phyloP scores from a whole-genome alignment of 2,113 vertebrate genomes.

The Epinephelus lanceolatus region DNA sequence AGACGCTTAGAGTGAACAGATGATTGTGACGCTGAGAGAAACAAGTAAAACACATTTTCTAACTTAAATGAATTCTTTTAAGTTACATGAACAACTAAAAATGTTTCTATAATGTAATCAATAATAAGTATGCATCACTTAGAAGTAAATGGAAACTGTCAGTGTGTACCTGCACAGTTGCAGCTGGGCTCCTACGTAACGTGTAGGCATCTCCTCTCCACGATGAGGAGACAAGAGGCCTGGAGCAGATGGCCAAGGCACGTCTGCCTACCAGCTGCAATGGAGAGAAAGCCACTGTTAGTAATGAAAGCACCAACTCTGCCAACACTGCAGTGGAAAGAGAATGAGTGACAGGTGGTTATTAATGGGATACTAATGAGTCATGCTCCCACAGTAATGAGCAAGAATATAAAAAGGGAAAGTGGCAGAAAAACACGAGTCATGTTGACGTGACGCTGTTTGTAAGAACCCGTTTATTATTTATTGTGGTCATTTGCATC shows the following conservation, averaged over 20 bases:
- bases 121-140: background rate
- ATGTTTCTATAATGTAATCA: background rate
- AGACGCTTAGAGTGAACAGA: background rate
- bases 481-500: background rate
- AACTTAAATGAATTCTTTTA: background rate
- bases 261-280: conserved; percentile 86
- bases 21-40: background rate
- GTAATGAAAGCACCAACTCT: background rate
- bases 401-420: background rate
- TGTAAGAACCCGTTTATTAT: background rate
- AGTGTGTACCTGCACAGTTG: conserved; percentile 82
- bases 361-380: conserved; percentile 11
- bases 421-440: background rate
- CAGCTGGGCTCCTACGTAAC: conserved; percentile 58
- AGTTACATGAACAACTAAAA: background rate
- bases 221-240: conserved; percentile 59
- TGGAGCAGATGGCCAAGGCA: conserved; percentile 77
- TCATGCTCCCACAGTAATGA: background rate
- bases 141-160: background rate
- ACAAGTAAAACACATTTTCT: background rate
- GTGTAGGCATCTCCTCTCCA: conserved; percentile 63
- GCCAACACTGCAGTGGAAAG: background rate
- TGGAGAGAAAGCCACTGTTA: background rate
- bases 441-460: background rate
- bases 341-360: conserved; percentile 5